Evolutionary conservation across 2,797 vertebrate genomes (phyloP), one percentile per base, ranked within the genome.

Genomic region (Cottoperca gobio): DNA sequence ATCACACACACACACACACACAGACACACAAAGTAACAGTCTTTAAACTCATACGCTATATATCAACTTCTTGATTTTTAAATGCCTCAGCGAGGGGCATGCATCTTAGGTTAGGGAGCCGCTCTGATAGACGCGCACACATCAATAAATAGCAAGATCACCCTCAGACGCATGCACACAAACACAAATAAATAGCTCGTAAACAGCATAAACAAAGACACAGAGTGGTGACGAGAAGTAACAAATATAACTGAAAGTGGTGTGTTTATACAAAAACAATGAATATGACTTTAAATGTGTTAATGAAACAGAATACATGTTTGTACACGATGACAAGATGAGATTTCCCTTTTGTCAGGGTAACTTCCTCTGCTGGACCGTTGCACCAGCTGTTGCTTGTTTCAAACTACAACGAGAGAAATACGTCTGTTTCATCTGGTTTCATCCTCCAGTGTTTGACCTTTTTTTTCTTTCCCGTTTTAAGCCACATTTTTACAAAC

Each of bases 31-130:
- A 23, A 40, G 23, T 35, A 62, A 54, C 64, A 55, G 70, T 42
- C 79, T 62, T 58, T 28, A 48, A 72, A 78, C 60, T 42, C 23
- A 59, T 12, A 78, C 3, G 16, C 53, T 52, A 13, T 67, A 63
- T 6, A 52, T 43, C 14, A 55, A 77, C 39, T 8, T 3, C 71
- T 62, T 1, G 39, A 16, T 35, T 53, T 5, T 39, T 17, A 23
- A 58, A 69, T 42, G 78, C 63, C 69, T 62, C 57, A 1, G 52
- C 52, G 54, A 19, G 24, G 63, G 33, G 17, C 81, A 40, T 82
- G 86, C 84, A 78, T 71, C 71, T 78, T 49, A 66, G 79, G 79
- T 76, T 49, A 60, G 35, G 53, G 43, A 70, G 71, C 42, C 5
- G 21, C 43, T 37, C 42, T 3, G 55, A 62, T 53, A 35, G 53